These are phyloP conservation scores for Excalfactoria chinensis DNA, from an alignment of 2,113 vertebrate species.

Conservation along the genomic window DNA sequence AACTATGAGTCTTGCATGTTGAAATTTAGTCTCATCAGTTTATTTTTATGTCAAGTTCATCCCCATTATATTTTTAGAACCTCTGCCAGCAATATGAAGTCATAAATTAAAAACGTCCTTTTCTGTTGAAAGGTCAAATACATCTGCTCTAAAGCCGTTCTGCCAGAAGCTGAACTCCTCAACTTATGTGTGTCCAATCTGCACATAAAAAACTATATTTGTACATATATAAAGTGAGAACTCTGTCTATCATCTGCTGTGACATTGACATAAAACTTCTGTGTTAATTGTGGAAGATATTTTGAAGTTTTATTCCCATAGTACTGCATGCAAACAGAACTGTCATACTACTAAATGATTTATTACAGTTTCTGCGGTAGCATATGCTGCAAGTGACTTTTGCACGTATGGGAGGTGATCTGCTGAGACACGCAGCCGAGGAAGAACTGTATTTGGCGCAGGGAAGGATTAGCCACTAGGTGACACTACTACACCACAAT, in stretches of 20 bases:
- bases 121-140: background rate
- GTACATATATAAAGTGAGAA: fast-evolving
- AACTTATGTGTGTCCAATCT: fast-evolving
- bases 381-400: fast-evolving
- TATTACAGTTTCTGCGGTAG: background rate
- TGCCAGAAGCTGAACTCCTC: fast-evolving
- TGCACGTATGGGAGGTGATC: fast-evolving
- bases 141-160: fast-evolving
- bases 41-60: background rate
- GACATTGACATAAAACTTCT: background rate
- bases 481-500: background rate
- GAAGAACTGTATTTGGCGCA: fast-evolving
- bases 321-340: fast-evolving
- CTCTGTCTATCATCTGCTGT: fast-evolving
- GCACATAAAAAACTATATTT: fast-evolving
- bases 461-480: background rate
- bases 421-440: fast-evolving
- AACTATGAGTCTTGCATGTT: background rate
- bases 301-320: background rate
- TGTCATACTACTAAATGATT: background rate
- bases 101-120: background rate
- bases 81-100: too few relatives aligned
- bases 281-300: background rate
- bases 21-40: background rate
- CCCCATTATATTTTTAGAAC: fast-evolving